Conservation (phyloP, 2,888 invertebrate genomes). For the Suillia variegata region DNA sequence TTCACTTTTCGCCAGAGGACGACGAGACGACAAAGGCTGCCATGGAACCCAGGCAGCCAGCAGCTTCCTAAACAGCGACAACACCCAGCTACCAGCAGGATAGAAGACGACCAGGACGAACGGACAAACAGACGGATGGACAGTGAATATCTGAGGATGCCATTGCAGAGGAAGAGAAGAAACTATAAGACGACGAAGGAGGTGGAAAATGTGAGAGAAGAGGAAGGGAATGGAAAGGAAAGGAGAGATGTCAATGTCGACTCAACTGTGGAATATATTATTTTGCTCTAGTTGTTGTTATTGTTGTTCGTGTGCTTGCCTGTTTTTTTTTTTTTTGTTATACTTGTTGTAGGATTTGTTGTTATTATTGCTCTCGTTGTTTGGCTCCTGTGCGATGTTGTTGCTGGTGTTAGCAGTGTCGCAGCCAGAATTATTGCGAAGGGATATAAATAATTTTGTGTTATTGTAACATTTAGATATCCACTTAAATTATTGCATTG, state of each 20-base stretch:
- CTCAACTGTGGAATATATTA: slow-evolving; percentile 18
- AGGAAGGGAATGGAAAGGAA: too few species aligned
- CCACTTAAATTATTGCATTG: too few species aligned
- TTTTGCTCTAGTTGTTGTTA: slow-evolving; percentile 1
- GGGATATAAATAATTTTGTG: too few species aligned
- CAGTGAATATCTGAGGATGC: not conserved
- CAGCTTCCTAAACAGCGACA: not conserved
- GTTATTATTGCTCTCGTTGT: not conserved
- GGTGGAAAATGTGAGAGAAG: not conserved
- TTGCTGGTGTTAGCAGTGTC: not conserved
- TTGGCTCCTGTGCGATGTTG: not conserved
- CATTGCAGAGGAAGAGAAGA: not conserved
- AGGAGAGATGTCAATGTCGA: slow-evolving; percentile 11
- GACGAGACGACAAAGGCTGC: slow-evolving; percentile 1
- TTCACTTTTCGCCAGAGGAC: too few species aligned
- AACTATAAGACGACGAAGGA: not conserved
- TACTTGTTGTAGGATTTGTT: slow-evolving; percentile 2
- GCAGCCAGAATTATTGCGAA: too few species aligned
- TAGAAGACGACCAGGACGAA: too few species aligned
- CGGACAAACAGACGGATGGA: not conserved
- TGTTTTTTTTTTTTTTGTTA: not conserved
- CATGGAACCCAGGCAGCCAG: slow-evolving; percentile 13
- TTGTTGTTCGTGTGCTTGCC: not conserved
- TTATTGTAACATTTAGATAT: too few species aligned
- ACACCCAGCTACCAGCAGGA: too few species aligned